Evolutionary conservation across 2,888 invertebrate genomes (phyloP).

Genomic region (Kryphioiulus occultus): DNA sequence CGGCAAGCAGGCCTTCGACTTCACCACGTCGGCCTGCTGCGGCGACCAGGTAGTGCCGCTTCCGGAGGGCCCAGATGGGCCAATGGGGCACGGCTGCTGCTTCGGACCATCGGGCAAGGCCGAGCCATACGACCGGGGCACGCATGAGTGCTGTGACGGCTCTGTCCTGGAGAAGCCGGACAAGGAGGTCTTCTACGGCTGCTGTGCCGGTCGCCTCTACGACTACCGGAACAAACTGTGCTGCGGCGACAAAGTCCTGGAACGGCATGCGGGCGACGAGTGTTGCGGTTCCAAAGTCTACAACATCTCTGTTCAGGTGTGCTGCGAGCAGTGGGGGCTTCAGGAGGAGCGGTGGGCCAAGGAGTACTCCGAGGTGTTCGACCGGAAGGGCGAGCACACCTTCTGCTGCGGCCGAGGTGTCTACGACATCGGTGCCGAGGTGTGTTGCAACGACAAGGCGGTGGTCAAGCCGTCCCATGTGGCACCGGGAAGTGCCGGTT

Average conservation of each 20-base stretch:
- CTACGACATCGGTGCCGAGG: neutral
- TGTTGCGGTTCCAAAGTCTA: neutral
- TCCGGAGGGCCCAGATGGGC: neutral
- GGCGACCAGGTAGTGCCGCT: neutral
- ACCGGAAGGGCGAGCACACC: neutral
- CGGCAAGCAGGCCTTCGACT: neutral
- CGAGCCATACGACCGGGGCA: neutral
- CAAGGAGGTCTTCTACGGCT: neutral
- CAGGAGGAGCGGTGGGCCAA: neutral
- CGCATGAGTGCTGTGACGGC: neutral
- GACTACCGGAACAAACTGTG: neutral
- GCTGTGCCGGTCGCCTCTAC: neutral
- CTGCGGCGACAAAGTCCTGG: neutral
- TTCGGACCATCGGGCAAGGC: neutral
- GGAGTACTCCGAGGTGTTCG: neutral
- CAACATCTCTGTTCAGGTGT: neutral
- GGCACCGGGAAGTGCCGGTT: neutral
- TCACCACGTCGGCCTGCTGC: neutral
- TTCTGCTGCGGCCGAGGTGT: neutral
- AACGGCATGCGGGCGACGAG: neutral
- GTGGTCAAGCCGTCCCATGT: neutral
- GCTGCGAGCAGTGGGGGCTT: neutral
- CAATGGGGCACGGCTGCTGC: neutral
- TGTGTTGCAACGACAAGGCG: neutral
- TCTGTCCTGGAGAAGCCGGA: neutral